Evolutionary conservation across 2,888 invertebrate genomes (phyloP).

Genomic region (Platycheirus rosarum): DNA sequence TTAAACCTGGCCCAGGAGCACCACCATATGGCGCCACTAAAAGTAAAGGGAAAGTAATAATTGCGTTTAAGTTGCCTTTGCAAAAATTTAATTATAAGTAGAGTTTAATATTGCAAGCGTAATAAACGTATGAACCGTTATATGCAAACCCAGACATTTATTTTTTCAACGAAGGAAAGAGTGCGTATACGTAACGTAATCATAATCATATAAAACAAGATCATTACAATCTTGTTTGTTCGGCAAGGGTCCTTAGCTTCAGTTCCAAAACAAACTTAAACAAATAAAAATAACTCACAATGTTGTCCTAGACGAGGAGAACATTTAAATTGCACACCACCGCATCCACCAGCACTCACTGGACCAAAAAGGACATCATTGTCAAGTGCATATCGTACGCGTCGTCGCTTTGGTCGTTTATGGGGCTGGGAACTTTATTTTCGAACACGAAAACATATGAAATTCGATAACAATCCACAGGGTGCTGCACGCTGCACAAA

Average conservation of each 20-base stretch:
- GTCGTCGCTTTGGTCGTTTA: not conserved
- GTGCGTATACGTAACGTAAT: no score
- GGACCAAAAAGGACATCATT: constrained; percentile 38
- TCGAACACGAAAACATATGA: constrained; percentile 69
- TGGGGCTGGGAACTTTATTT: constrained; percentile 47
- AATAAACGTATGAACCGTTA: no score
- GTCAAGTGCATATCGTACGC: constrained; percentile 56
- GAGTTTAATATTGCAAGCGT: no score
- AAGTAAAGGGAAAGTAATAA: no score
- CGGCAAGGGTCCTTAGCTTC: constrained; percentile 21
- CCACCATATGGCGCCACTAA: no score
- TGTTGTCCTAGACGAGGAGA: constrained; percentile 34
- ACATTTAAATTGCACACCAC: constrained; percentile 64
- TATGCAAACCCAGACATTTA: no score
- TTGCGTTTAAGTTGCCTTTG: no score
- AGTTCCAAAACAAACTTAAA: constrained; percentile 26
- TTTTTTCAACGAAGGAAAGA: no score
- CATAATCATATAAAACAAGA: constrained; percentile 11
- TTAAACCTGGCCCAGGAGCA: no score
- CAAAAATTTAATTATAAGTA: no score
- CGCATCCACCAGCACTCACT: constrained; percentile 1
- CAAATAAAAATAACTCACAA: constrained; percentile 66
- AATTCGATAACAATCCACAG: constrained; percentile 72
- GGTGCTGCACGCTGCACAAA: constrained; percentile 2
- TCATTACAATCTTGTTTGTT: constrained; percentile 15